Evolutionary conservation across 2,888 invertebrate genomes (phyloP), one percentile per base, ranked within the genome.

Genomic region (Metacarcinus magister): DNA sequence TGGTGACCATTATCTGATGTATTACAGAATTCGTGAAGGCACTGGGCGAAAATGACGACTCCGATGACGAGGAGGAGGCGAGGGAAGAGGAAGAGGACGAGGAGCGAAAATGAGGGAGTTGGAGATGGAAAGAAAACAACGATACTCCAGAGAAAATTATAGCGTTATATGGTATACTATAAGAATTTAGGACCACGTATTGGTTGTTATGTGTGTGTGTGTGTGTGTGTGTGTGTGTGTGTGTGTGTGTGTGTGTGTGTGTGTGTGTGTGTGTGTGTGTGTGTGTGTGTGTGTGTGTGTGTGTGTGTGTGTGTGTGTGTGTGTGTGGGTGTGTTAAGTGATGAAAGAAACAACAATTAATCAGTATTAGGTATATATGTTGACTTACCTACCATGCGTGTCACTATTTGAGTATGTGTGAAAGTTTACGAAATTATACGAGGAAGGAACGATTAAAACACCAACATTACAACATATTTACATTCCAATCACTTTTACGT

Each of bases 1-100:
- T 39, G 67, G 0, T n/a, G 67, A n/a, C 23, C n/a, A n/a, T n/a
- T 67, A 7, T n/a, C 23, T n/a, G 23, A 67, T n/a, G n/a, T n/a
- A 8, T 7, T 8, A 4, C 67, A 96, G 96, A 96, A 90, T 96
- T 96, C 92, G 96, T 96, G 92, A 95, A 95, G 75, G 95, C 95
- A 23, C 46, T 96, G 95, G 96, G 95, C 1, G 67, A 96, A 32
- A 90, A 90, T 28, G 94, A 95, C 19, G 95, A 95, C 13, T 90
- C 92, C 82, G 94, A 90, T 0, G 92, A 96, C 23, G 94, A 44
- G 91, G 94, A 44, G 91, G 92, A 91, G 16, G 4, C 90, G 89
- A 92, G 91, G 44, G 95, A 95, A 1, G 95, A 95, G n/a, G 94
- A 95, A 19, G 95, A 95, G 4, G 95, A 94, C 60, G 94, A 94